phyloP scores from a whole-genome alignment of 2,797 vertebrate genomes.

The Glyptemys insculpta region DNA sequence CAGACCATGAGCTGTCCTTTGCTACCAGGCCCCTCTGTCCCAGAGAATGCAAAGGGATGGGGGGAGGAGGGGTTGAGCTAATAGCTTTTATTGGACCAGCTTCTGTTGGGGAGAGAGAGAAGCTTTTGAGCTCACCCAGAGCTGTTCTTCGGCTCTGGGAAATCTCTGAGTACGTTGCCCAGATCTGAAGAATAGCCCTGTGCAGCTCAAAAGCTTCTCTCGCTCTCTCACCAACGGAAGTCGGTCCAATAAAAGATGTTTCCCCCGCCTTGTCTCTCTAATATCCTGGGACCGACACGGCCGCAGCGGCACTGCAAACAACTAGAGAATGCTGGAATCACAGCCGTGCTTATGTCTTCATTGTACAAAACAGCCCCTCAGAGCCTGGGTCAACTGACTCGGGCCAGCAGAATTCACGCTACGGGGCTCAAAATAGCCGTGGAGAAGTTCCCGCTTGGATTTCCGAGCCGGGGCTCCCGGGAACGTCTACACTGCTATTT shows the following conservation, averaged over 20 bases:
- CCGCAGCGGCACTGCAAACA: accelerated
- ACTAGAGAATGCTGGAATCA: neutral
- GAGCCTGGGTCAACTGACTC: neutral
- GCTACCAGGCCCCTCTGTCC: neutral
- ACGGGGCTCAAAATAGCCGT: neutral
- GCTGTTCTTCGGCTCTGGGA: neutral
- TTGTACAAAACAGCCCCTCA: neutral
- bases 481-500: neutral
- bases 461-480: neutral
- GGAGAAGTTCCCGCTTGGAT: no score
- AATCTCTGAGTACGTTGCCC: neutral
- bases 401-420: neutral
- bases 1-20: no score
- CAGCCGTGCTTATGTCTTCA: neutral
- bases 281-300: neutral
- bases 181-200: neutral
- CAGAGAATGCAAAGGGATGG: neutral
- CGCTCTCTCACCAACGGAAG: no score
- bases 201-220: neutral
- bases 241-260: neutral
- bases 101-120: neutral
- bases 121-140: no score
- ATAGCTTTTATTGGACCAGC: neutral
- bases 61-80: neutral
- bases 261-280: neutral